Evolutionary conservation across 2,113 vertebrate species (phyloP).

Genomic region (Malurus cyaneus): DNA sequence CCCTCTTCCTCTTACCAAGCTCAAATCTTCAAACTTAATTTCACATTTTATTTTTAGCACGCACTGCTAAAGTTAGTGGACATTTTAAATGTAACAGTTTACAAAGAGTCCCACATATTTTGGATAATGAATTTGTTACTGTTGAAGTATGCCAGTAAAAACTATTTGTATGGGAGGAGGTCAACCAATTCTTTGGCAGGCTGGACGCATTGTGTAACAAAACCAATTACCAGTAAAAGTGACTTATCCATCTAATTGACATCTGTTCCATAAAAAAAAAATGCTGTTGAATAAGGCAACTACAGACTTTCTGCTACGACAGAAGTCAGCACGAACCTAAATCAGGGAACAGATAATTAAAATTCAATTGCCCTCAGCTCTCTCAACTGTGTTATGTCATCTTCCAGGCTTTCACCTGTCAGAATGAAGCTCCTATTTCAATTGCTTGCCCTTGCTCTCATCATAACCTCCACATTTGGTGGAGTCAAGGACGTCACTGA

Average conservation of each 20-base stretch:
- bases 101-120: background rate
- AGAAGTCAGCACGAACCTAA: background rate
- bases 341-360: background rate
- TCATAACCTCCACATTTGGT: constrained; percentile 66
- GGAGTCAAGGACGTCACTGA: constrained; percentile 75
- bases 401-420: constrained; percentile 17
- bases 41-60: background rate
- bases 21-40: background rate
- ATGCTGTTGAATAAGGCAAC: accelerated
- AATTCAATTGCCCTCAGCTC: background rate
- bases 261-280: background rate
- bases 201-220: background rate
- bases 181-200: background rate
- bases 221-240: background rate
- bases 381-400: background rate
- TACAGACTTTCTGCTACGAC: background rate
- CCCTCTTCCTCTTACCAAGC: background rate
- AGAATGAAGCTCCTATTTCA: constrained; percentile 79
- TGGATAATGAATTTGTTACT: background rate
- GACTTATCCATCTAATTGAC: background rate
- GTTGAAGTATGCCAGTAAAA: background rate
- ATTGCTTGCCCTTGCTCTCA: constrained; percentile 65
- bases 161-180: background rate
- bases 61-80: background rate
- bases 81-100: background rate